phyloP scores from a whole-genome alignment of 2,888 invertebrate species.

The Papilio elwesi region DNA sequence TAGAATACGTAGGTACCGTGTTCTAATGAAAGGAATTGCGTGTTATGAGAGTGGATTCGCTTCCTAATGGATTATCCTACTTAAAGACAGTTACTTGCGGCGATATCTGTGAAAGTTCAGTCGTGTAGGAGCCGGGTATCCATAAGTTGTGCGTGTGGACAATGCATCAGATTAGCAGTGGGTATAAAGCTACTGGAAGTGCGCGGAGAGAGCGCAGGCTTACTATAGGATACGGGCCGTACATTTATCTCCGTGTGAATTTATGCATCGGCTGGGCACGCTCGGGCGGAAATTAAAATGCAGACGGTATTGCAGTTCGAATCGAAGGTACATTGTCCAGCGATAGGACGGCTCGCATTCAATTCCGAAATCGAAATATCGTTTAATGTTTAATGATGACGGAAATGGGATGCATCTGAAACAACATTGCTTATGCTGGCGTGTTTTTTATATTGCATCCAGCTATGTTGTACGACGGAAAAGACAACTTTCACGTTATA shows the following conservation, averaged over 20 bases:
- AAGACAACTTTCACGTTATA: neutral
- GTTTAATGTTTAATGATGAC: neutral
- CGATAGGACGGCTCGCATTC: neutral
- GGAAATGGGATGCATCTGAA: slow-evolving; percentile 11
- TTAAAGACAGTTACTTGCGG: slow-evolving; percentile 24
- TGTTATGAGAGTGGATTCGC: neutral
- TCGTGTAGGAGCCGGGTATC: slow-evolving; percentile 23
- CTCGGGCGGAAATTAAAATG: slow-evolving; percentile 36
- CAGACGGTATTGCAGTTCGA: slow-evolving; percentile 17
- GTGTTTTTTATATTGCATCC: neutral
- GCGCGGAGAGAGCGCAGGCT: slow-evolving; percentile 32
- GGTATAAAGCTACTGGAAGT: slow-evolving; percentile 32
- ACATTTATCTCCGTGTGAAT: slow-evolving; percentile 37
- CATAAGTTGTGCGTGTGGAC: slow-evolving; percentile 38
- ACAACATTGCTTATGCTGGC: too few relatives aligned
- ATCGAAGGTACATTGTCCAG: slow-evolving; percentile 21
- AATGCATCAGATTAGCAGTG: slow-evolving; percentile 36
- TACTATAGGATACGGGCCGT: slow-evolving; percentile 16
- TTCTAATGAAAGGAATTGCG: neutral
- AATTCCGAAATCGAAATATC: slow-evolving; percentile 21
- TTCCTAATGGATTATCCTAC: slow-evolving; percentile 14
- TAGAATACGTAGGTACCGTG: neutral
- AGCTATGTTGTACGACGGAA: neutral
- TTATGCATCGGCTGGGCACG: slow-evolving; percentile 25
- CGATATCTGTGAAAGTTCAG: slow-evolving; percentile 33